Conservation (phyloP, 2,797 vertebrate genomes). For the Bovichtus variegatus region DNA sequence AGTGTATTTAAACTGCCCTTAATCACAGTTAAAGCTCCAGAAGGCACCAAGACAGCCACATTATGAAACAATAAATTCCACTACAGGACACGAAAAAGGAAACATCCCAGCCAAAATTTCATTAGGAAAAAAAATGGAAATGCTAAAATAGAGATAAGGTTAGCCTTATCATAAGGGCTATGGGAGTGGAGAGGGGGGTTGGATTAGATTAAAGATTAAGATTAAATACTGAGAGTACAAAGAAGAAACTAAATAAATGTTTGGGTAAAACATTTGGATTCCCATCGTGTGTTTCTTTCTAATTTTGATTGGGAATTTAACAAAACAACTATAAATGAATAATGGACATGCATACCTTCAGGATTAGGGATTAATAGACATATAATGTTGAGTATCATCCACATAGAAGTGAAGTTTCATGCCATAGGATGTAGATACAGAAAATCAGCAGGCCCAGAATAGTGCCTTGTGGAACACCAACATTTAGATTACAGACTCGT, state of each 20-base stretch:
- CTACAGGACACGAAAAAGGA: too few relatives aligned
- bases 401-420: not conserved
- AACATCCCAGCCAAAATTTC: too few relatives aligned
- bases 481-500: not conserved
- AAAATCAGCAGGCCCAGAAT: not conserved
- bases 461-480: not conserved
- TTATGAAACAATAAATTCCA: not conserved
- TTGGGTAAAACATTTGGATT: rapidly evolving
- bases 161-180: too few relatives aligned
- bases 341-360: not conserved
- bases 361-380: not conserved
- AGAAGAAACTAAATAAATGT: too few relatives aligned
- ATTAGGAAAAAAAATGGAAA: too few relatives aligned
- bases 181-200: rapidly evolving
- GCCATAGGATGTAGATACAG: not conserved
- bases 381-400: not conserved
- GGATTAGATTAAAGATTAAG: too few relatives aligned
- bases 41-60: not conserved
- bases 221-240: not conserved
- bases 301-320: too few relatives aligned
- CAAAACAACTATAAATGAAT: too few relatives aligned
- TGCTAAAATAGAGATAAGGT: too few relatives aligned
- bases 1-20: not conserved
- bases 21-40: not conserved
- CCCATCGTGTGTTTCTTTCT: not conserved